Percentiles rank a stretch among this genome's conserved stretches.
These are phyloP conservation scores for Dioctria rufipes DNA, from an alignment of 2,888 invertebrate genomes.

Conservation along the genomic window DNA sequence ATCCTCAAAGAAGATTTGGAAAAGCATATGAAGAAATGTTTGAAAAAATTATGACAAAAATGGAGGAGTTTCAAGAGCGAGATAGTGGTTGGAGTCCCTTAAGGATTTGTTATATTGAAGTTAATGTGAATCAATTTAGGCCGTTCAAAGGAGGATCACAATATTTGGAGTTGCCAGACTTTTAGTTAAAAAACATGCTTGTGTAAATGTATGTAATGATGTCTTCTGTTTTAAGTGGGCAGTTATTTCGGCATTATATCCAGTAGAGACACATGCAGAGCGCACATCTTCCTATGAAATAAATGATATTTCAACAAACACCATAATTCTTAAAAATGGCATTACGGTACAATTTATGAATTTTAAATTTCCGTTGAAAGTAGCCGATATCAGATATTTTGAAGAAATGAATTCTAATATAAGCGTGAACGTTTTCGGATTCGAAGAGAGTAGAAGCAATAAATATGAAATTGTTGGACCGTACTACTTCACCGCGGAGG, in stretches of 20 bases:
- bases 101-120: too few species aligned
- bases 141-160: too few species aligned
- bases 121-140: too few species aligned
- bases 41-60: not conserved
- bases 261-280: not conserved
- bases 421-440: conserved; percentile 1
- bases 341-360: not conserved
- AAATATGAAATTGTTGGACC: not conserved
- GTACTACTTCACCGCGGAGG: not conserved
- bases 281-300: too few species aligned
- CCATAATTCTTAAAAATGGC: not conserved
- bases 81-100: too few species aligned
- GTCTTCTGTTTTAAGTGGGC: not conserved
- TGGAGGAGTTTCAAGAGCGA: not conserved
- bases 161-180: too few species aligned
- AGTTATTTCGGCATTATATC: not conserved
- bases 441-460: not conserved
- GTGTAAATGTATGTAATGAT: not conserved
- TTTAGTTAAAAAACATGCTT: too few species aligned
- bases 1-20: too few species aligned
- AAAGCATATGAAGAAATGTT: not conserved
- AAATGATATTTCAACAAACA: too few species aligned
- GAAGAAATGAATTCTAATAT: not conserved
- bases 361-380: not conserved
- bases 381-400: not conserved